Conservation (phyloP, 2,113 vertebrate genomes). For the Pseudopipra pipra region DNA sequence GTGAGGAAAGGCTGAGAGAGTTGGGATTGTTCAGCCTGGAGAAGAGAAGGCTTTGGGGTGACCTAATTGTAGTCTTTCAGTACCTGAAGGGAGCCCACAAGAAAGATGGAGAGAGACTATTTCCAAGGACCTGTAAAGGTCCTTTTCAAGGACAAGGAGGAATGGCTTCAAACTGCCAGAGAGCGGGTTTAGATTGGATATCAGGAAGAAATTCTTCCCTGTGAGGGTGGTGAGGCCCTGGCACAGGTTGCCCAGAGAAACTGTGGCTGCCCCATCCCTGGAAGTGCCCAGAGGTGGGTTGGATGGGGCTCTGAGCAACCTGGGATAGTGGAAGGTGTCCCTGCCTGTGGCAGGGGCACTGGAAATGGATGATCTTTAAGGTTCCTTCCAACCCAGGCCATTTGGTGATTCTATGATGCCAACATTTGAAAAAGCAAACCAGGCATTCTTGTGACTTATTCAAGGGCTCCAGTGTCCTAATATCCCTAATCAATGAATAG, state of each 20-base stretch:
- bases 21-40: too few species aligned
- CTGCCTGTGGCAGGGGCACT: neutral
- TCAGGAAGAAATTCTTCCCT: neutral
- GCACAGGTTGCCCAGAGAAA: neutral
- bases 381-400: neutral
- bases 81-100: neutral
- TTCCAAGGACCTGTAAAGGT: too few species aligned
- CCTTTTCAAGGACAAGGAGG: neutral
- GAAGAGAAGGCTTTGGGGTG: neutral
- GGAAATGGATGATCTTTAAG: accelerated
- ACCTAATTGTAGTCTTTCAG: neutral
- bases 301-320: neutral
- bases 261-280: neutral
- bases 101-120: neutral
- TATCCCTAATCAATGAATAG: neutral
- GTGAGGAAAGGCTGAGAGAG: too few species aligned
- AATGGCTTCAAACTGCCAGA: neutral
- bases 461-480: neutral
- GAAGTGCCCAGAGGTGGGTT: accelerated
- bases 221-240: neutral
- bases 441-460: neutral
- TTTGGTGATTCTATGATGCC: neutral
- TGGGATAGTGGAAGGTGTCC: neutral
- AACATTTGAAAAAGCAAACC: neutral
- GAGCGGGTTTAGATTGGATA: accelerated